Evolutionary conservation across 2,797 vertebrate genomes (phyloP), one percentile per base, ranked within the genome.

Genomic region (Darevskia mixta): DNA sequence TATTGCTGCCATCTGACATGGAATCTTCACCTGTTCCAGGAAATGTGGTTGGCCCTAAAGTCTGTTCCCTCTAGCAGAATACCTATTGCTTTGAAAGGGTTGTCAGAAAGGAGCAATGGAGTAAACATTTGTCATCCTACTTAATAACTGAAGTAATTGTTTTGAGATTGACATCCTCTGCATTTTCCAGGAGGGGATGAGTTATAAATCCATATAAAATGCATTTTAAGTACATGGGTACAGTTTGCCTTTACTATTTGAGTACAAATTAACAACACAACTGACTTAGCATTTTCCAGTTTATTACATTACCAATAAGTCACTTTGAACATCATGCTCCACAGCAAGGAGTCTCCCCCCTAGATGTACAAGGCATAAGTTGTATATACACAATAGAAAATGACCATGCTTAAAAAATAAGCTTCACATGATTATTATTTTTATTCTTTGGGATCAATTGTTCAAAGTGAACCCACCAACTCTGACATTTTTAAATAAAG

Each of bases 231-330:
- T 5, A 49, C 8, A 64, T 13, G 25, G 4, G 1, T 45, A n/a
- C 8, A 43, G 35, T 43, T 64, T 10, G 27, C 2, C 41, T 7
- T 55, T 2, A 25, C 41, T 71, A 45, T 29, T 76, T 43, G 35
- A 71, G 23, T 43, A 79, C 35, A n/a, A n/a, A 67, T 66, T 64
- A 67, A 0, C 20, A 87, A 78, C 75, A 76, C 9, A 84, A 58
- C 71, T 89, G 1, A 87, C 0, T 90, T 86, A 88, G 82, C 91
- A 92, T 87, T 92, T 92, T 94, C 92, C 94, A 94, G 89, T 95
- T 97, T 97, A 97, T 96, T 97, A 92, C 94, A 93, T 90, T 95
- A 87, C 95, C 90, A 86, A 92, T 91, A 89, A 91, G 86, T 95
- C 93, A 95, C 85, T 89, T 88, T 86, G 91, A 95, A 91, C 92